Evolutionary conservation across 1,140 invertebrate species (phyloP).

Genomic region (Sipha flava): DNA sequence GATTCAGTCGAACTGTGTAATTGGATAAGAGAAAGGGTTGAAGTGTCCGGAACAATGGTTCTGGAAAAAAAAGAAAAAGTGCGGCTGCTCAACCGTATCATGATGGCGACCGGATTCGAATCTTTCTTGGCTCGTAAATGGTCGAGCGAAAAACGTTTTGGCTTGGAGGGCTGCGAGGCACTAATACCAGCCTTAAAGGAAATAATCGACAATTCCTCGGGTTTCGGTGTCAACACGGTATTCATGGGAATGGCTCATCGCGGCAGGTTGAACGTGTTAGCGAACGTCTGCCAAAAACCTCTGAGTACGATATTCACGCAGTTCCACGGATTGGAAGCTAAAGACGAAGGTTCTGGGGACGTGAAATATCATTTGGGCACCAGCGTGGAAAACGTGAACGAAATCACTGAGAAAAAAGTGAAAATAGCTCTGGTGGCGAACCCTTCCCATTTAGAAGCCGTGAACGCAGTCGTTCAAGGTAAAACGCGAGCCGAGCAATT

Average conservation of each 20-base stretch:
- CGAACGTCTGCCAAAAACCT: conserved; percentile 97
- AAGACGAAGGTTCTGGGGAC: conserved; percentile 97
- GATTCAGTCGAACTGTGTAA: too few relatives aligned
- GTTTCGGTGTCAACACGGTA: conserved; percentile 91
- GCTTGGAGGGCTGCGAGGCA: conserved; percentile 97
- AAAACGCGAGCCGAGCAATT: conserved; percentile 96
- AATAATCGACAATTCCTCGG: conserved; percentile 92
- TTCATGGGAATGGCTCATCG: conserved; percentile 99
- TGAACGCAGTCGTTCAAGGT: conserved; percentile 92
- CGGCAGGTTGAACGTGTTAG: conserved; percentile 93
- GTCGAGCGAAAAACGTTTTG: conserved; percentile 98
- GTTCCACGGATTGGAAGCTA: conserved; percentile 94
- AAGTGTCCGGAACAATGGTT: too few relatives aligned
- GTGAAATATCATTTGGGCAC: conserved; percentile 99
- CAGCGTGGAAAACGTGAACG: conserved; percentile 96
- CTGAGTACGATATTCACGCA: conserved; percentile 96
- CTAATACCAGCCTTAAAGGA: conserved; percentile 97
- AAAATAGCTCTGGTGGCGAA: conserved; percentile 96
- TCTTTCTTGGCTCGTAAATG: conserved; percentile 96
- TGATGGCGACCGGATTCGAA: conserved; percentile 61
- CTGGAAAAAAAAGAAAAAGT: too few relatives aligned
- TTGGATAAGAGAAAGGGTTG: too few relatives aligned
- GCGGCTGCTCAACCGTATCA: too few relatives aligned
- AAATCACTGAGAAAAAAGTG: conserved; percentile 97
- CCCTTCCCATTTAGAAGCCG: conserved; percentile 96